phyloP scores from a whole-genome alignment of 2,113 vertebrate species.

The Nymphicus hollandicus region DNA sequence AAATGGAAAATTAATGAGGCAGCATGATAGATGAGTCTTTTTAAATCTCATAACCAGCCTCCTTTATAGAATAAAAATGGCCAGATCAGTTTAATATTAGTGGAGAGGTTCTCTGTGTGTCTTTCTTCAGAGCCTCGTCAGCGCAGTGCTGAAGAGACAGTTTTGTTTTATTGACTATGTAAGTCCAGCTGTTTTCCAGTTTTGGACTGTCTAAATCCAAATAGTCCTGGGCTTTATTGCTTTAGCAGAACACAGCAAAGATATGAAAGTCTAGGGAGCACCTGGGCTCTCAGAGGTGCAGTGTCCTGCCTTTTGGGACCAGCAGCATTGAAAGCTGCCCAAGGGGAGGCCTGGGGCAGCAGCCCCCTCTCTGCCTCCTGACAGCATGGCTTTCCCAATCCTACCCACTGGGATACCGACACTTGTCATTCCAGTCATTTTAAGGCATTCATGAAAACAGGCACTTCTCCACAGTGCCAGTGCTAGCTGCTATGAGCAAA shows the following conservation, averaged over 20 bases:
- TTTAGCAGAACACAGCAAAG: neutral
- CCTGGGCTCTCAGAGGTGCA: neutral
- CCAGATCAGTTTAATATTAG: slow-evolving; percentile 71
- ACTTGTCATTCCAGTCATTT: neutral
- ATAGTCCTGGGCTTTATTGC: neutral
- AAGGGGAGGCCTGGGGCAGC: neutral
- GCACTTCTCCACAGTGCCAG: neutral
- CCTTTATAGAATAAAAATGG: slow-evolving; percentile 69
- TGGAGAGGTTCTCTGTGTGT: slow-evolving; percentile 31
- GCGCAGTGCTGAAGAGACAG: neutral
- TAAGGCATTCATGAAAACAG: neutral
- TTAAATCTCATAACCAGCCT: slow-evolving; percentile 66
- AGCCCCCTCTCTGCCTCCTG: neutral
- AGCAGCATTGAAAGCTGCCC: too few species aligned
- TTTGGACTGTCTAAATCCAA: neutral
- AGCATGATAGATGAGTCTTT: slow-evolving; percentile 64
- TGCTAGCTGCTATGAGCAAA: neutral
- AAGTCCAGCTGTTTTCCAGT: neutral
- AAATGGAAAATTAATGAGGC: slow-evolving; percentile 69
- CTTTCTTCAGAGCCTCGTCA: slow-evolving; percentile 40
- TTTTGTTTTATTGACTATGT: slow-evolving; percentile 31
- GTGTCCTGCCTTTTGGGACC: neutral
- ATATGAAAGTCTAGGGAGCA: neutral
- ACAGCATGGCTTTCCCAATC: neutral
- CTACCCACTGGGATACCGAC: fast-evolving